These are phyloP conservation scores for Andrena dorsata DNA, from an alignment of 2,888 invertebrate species.

Conservation along the genomic window DNA sequence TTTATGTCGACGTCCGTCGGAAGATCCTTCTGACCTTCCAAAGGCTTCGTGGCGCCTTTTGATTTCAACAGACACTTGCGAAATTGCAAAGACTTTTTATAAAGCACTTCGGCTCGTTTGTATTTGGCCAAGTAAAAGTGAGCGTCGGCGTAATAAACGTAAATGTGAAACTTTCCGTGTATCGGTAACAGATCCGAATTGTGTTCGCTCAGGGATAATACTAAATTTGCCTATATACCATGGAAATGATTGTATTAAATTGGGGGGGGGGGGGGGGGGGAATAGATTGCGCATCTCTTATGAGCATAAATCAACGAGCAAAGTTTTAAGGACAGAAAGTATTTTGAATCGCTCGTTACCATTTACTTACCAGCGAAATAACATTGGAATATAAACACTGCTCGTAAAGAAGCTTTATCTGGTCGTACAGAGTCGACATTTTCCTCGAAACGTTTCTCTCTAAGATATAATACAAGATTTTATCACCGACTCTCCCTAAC, in stretches of 20 bases:
- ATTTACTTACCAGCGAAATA: constrained; percentile 88
- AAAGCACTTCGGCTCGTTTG: constrained; percentile 89
- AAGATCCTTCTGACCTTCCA: constrained; percentile 86
- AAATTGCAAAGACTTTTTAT: constrained; percentile 88
- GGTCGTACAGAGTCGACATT: constrained; percentile 88
- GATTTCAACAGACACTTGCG: constrained; percentile 88
- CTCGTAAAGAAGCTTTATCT: constrained; percentile 90
- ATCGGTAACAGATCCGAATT: constrained; percentile 87
- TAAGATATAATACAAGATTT: constrained; percentile 12
- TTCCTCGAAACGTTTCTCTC: constrained; percentile 21
- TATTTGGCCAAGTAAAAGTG: constrained; percentile 89
- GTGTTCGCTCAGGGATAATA: constrained; percentile 89
- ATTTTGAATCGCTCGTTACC: constrained; percentile 2
- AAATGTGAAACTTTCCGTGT: constrained; percentile 89
- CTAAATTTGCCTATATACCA: constrained; percentile 89
- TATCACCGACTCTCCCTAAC: constrained; percentile 35
- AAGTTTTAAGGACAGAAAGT: constrained; percentile 17
- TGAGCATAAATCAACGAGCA: too few relatives aligned
- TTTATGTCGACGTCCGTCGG: constrained; percentile 89
- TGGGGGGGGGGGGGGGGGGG: too few relatives aligned
- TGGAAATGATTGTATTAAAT: constrained; percentile 20
- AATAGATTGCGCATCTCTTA: too few relatives aligned
- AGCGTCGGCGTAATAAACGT: constrained; percentile 90
- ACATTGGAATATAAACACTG: constrained; percentile 91
- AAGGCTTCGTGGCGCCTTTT: constrained; percentile 85